Base-by-base conservation (phyloP, 1,140 invertebrate species). In the Arion vulgaris region DNA sequence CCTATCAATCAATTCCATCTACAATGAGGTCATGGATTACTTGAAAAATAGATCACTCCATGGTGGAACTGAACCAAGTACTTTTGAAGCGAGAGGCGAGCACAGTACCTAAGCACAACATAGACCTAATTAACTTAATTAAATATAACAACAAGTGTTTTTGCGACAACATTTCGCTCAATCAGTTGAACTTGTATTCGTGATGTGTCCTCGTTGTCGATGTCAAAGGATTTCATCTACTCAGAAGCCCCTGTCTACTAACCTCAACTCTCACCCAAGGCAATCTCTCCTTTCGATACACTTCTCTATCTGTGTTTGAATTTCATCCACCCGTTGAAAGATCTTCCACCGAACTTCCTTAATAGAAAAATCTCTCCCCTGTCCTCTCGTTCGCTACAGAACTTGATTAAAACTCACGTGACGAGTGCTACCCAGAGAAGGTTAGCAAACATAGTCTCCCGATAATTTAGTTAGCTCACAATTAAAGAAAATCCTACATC, bases 401-500 rank as follows among this genome's bases (percentile, higher is more conserved):
- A 75, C 73, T 75, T 75, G 73, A 75, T 75, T 75, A 75, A 75
- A 75, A 49, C 73, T 75, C 73, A 49, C 73, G 45, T 75, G 73
- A 75, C 38, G 73, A 49, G 73, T 49, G 38, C 73, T 39, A 23
- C 28, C 51, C 28, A 36, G 76, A 78, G 76, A 78, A 53, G 76
- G 28, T 78, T 38, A 78, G 76, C 39, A 78, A 78, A 78, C 76
- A 78, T 38, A 78, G 76, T 66, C 76, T 34, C 38, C 34, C 45
- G 76, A 66, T 78, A 78, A 78, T 78, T 38, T 62, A 78, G 76
- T 78, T 78, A 78, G 76, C 76, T 78, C 51, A 78, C 51, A 75
- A 75, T 75, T 75, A 75, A 45, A 75, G 73, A 75, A 75, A 75
- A 75, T 75, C 73, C 73, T 39, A 41, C 73, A 49, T 75, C 73